These are phyloP conservation scores for Muntiacus muntjak DNA, from an alignment of 2,113 vertebrate species.

Conservation along the genomic window DNA sequence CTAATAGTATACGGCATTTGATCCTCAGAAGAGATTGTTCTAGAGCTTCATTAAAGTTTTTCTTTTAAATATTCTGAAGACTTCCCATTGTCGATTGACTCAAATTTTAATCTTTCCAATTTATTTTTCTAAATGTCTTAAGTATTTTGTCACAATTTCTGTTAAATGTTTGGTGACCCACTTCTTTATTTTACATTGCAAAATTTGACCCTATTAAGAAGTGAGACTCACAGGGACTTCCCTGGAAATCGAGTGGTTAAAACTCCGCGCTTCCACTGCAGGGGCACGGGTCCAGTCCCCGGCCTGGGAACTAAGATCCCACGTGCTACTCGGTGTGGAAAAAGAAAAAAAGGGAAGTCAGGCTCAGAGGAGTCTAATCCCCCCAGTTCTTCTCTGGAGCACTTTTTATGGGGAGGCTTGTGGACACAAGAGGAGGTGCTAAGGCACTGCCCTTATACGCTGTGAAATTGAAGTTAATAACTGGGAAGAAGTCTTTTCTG, in stretches of 20 bases:
- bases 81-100: background rate
- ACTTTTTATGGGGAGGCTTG: background rate
- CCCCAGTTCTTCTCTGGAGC: background rate
- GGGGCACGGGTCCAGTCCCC: background rate
- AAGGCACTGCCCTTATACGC: background rate
- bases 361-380: background rate
- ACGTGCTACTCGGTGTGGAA: rapidly evolving
- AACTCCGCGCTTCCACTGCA: background rate
- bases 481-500: background rate
- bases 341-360: background rate
- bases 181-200: background rate
- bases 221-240: background rate
- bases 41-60: background rate
- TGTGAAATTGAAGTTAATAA: background rate
- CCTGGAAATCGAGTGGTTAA: background rate
- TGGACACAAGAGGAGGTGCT: background rate
- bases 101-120: background rate
- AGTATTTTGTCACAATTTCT: background rate
- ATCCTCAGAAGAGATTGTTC: background rate
- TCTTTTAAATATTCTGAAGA: background rate
- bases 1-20: background rate
- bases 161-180: background rate
- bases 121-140: background rate
- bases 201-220: background rate
- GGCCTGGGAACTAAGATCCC: background rate